phyloP scores from a whole-genome alignment of 1,140 invertebrate genomes.

The Panagrolaimus sp. region DNA sequence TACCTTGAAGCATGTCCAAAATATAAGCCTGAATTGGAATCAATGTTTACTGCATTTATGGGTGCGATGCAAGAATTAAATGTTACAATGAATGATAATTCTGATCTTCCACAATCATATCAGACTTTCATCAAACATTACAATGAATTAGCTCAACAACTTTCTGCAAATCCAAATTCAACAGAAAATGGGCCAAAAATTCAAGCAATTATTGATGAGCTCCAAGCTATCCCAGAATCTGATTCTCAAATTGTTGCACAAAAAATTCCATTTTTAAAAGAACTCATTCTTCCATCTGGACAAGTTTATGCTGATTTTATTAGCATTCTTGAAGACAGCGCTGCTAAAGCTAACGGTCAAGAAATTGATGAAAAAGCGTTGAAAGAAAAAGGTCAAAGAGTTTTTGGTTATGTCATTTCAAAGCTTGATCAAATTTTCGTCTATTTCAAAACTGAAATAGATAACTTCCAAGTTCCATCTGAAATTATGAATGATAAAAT shows the following conservation, averaged over 20 bases:
- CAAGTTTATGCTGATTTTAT: not conserved
- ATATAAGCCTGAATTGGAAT: no score
- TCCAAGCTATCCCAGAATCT: not conserved
- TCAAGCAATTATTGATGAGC: not conserved
- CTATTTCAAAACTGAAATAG: not conserved
- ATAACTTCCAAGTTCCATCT: not conserved
- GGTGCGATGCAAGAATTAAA: no score
- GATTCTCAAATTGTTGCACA: not conserved
- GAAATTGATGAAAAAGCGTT: not conserved
- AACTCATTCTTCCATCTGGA: not conserved
- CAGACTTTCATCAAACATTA: not conserved
- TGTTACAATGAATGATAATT: no score
- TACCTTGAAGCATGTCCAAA: no score
- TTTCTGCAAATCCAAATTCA: not conserved
- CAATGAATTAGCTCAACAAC: not conserved
- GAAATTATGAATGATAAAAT: not conserved
- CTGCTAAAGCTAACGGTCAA: not conserved
- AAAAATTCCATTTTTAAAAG: not conserved
- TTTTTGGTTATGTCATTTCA: not conserved
- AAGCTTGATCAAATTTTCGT: no score
- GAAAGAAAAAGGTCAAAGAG: not conserved
- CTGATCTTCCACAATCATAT: not conserved
- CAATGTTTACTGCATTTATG: no score
- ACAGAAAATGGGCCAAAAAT: not conserved
- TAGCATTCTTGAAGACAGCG: not conserved